Evolutionary conservation across 1,140 invertebrate species (phyloP).

Genomic region (Zaprionus ornatus): DNA sequence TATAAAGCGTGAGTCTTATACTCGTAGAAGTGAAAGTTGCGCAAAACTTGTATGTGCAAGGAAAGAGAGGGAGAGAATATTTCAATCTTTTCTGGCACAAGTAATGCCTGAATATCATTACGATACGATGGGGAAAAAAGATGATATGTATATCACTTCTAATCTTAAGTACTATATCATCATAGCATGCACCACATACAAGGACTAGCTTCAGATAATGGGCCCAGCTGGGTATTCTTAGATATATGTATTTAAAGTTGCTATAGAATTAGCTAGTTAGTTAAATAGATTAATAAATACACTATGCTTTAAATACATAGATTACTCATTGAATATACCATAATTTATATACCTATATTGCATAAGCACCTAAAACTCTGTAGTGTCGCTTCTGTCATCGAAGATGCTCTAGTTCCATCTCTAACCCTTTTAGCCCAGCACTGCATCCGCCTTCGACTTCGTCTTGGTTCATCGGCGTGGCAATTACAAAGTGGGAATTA

Average conservation of each 20-base stretch:
- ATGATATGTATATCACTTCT: no score
- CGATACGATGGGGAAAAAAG: no score
- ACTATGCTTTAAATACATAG: no score
- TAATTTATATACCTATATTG: not conserved
- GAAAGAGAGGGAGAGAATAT: not conserved
- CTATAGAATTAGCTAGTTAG: no score
- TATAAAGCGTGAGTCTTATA: constrained; percentile 2
- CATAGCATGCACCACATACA: no score
- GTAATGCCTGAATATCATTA: no score
- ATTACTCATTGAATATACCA: not conserved
- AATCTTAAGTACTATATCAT: no score
- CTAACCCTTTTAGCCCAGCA: not conserved
- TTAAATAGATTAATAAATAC: no score
- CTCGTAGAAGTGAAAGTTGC: not conserved
- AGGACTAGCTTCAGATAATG: no score
- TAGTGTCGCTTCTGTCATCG: not conserved
- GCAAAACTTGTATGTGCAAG: not conserved
- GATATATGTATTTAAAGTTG: no score
- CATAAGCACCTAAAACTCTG: not conserved
- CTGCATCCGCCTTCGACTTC: constrained; percentile 21
- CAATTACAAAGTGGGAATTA: constrained; percentile 38
- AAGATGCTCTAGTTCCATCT: constrained; percentile 5
- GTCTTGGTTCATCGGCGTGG: constrained; percentile 18
- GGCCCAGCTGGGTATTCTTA: no score
- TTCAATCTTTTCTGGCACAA: no score